Evolutionary conservation across 2,797 vertebrate species (phyloP).

Genomic region (Coluber constrictor): DNA sequence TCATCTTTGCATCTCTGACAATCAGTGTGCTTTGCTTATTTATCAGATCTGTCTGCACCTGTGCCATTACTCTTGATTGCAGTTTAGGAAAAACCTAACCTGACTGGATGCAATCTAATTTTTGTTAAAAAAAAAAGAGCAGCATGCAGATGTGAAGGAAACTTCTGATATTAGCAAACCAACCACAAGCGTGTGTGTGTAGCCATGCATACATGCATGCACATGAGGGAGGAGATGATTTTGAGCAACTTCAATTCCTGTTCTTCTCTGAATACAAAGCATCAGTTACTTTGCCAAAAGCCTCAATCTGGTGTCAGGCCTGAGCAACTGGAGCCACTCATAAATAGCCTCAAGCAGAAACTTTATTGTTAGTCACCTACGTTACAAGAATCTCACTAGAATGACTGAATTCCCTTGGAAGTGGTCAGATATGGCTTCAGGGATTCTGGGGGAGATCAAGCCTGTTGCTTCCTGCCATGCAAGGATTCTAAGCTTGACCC

Average conservation of each 20-base stretch:
- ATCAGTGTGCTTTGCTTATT: conserved; percentile 69
- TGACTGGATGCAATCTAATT: conserved; percentile 53
- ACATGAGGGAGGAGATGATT: neutral
- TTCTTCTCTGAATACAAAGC: neutral
- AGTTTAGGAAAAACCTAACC: conserved; percentile 61
- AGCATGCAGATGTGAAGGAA: conserved; percentile 56
- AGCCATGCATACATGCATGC: neutral
- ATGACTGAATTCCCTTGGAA: neutral
- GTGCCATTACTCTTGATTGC: conserved; percentile 71
- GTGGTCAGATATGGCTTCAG: neutral
- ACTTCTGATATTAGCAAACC: conserved; percentile 54
- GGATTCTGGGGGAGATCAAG: neutral
- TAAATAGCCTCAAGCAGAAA: neutral
- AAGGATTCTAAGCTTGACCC: neutral
- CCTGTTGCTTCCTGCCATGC: neutral
- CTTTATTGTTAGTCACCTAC: neutral
- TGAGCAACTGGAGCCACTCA: neutral
- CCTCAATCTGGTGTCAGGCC: conserved; percentile 6
- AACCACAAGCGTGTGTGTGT: conserved; percentile 9
- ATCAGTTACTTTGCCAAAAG: neutral
- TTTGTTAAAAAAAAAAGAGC: conserved; percentile 5
- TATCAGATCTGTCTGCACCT: conserved; percentile 69
- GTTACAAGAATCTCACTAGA: neutral
- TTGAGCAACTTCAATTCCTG: neutral
- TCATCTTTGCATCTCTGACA: conserved; percentile 62